Evolutionary conservation across 1,140 invertebrate genomes (phyloP).

Genomic region (Tribolium castaneum): DNA sequence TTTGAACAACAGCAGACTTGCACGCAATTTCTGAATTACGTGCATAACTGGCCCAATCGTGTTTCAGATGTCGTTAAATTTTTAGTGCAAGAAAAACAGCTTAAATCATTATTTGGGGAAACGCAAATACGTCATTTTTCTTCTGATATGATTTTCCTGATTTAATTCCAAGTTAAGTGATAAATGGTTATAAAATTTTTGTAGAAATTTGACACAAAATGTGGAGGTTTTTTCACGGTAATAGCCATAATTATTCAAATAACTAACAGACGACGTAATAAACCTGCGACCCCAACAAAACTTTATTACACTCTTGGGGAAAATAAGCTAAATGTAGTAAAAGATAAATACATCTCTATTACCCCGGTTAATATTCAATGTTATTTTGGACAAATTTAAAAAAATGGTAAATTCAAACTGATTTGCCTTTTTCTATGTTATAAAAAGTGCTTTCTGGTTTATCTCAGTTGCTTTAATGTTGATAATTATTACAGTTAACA

Average conservation of each 20-base stretch:
- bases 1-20: background rate
- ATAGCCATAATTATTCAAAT: slow-evolving; percentile 16
- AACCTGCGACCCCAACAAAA: slow-evolving; percentile 23
- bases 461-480: background rate
- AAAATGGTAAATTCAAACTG: background rate
- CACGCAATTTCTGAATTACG: slow-evolving; percentile 8
- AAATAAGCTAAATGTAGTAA: slow-evolving; percentile 15
- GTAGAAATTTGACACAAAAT: background rate
- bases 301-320: slow-evolving; percentile 11
- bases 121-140: background rate
- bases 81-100: background rate
- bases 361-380: slow-evolving; percentile 18
- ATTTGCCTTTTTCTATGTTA: too few relatives aligned
- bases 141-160: too few relatives aligned
- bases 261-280: slow-evolving; percentile 9
- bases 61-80: background rate
- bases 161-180: too few relatives aligned
- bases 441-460: too few relatives aligned
- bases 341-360: slow-evolving; percentile 16
- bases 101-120: background rate
- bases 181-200: too few relatives aligned
- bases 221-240: background rate
- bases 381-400: background rate
- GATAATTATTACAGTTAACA: background rate
- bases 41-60: background rate